Conservation (phyloP, 2,888 invertebrate genomes). For the Cinara cedri region DNA sequence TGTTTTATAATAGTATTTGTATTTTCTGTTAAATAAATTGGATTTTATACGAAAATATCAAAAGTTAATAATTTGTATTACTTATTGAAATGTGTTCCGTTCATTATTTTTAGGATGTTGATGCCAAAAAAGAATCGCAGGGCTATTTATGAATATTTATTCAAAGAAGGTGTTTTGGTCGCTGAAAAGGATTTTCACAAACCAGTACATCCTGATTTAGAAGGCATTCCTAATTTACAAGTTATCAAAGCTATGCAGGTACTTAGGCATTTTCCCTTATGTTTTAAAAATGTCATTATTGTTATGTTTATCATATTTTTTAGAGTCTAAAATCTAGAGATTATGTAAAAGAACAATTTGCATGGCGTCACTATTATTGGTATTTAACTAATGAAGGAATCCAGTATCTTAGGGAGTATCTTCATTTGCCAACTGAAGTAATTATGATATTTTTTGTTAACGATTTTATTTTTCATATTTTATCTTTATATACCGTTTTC, state of each 20-base stretch:
- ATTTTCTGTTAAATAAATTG: not conserved
- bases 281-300: not conserved
- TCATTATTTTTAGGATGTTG: slow-evolving; percentile 83
- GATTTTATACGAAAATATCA: not conserved
- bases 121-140: slow-evolving; percentile 99
- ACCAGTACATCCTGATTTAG: slow-evolving; percentile 95
- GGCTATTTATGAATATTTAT: slow-evolving; percentile 95
- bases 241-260: slow-evolving; percentile 97
- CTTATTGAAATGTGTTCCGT: too few species aligned
- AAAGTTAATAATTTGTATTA: not conserved
- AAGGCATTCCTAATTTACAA: slow-evolving; percentile 94
- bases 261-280: slow-evolving; percentile 58
- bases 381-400: slow-evolving; percentile 98
- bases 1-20: not conserved
- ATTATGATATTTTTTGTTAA: slow-evolving; percentile 16
- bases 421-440: slow-evolving; percentile 92
- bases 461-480: not conserved
- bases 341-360: slow-evolving; percentile 98
- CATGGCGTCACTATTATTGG: slow-evolving; percentile 99
- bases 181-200: slow-evolving; percentile 98
- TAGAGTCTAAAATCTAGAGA: slow-evolving; percentile 93
- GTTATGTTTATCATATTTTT: slow-evolving; percentile 60
- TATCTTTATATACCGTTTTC: not conserved
- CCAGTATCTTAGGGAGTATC: slow-evolving; percentile 90
- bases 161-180: slow-evolving; percentile 99